Percentiles rank a stretch among this genome's conserved stretches.
Evolutionary conservation across 2,113 vertebrate species (phyloP).

Genomic region (human (Homo sapiens)): DNA sequence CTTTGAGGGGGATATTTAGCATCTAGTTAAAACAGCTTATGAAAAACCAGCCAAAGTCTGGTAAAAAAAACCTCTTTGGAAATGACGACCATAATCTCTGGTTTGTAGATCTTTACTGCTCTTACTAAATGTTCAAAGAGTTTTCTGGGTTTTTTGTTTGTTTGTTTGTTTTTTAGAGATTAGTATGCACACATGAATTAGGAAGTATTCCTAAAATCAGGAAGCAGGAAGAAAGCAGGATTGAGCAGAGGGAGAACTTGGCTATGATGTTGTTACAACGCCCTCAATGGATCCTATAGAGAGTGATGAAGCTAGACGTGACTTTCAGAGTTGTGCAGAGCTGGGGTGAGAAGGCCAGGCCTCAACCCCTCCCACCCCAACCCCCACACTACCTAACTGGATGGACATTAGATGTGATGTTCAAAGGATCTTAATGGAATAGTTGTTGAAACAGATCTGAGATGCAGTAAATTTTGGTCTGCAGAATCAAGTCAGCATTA

Average conservation of each 20-base stretch:
- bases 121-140: background rate
- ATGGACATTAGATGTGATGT: background rate
- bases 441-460: background rate
- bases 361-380: background rate
- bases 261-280: background rate
- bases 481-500: background rate
- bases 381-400: too few species aligned
- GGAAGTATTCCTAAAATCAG: background rate
- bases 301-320: background rate
- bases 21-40: slow-evolving; percentile 6
- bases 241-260: background rate
- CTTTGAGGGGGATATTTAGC: background rate
- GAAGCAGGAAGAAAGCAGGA: background rate
- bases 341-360: background rate
- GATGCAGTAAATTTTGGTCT: background rate
- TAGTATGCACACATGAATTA: background rate
- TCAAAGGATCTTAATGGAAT: background rate
- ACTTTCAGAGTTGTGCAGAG: background rate
- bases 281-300: background rate
- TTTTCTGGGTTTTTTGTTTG: too few species aligned
- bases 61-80: background rate
- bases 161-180: background rate
- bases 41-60: background rate
- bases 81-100: background rate
- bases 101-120: background rate